Percentiles rank a stretch among this genome's conserved stretches.
Evolutionary conservation across 2,888 invertebrate genomes (phyloP).

Genomic region (Sialis fuliginosa): DNA sequence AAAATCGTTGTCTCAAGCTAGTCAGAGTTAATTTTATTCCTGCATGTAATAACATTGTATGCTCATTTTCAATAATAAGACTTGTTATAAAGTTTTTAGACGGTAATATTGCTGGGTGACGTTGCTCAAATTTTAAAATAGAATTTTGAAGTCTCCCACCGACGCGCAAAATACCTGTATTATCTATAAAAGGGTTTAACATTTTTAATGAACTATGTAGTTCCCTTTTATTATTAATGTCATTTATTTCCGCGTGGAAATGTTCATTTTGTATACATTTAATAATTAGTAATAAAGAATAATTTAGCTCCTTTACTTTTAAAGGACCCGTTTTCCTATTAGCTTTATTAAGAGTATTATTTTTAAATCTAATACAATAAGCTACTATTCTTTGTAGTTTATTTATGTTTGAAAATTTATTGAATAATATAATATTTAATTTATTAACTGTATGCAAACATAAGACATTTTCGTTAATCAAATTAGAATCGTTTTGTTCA

Average conservation of each 20-base stretch:
- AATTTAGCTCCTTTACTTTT: neutral
- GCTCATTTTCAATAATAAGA: neutral
- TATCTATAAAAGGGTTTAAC: constrained; percentile 7
- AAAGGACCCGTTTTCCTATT: neutral
- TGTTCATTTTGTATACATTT: neutral
- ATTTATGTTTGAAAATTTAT: neutral
- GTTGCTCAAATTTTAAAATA: constrained; percentile 3
- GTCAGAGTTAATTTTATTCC: neutral
- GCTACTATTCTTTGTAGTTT: neutral
- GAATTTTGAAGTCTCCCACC: constrained; percentile 6
- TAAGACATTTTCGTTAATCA: neutral
- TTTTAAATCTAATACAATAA: neutral
- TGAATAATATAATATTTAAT: neutral
- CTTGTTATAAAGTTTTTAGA: constrained; percentile 2
- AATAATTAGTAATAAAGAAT: neutral
- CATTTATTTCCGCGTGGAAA: neutral
- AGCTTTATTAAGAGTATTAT: neutral
- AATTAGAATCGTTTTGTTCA: neutral
- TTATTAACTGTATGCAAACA: neutral
- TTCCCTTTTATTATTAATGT: neutral
- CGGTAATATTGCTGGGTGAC: constrained; percentile 6
- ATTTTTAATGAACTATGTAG: neutral
- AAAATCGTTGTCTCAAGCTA: neutral
- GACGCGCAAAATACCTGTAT: constrained; percentile 4
- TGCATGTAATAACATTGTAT: neutral